Evolutionary conservation across 2,888 invertebrate genomes (phyloP), one percentile per base, ranked within the genome.

Genomic region (Brachypalpus laphriformis): DNA sequence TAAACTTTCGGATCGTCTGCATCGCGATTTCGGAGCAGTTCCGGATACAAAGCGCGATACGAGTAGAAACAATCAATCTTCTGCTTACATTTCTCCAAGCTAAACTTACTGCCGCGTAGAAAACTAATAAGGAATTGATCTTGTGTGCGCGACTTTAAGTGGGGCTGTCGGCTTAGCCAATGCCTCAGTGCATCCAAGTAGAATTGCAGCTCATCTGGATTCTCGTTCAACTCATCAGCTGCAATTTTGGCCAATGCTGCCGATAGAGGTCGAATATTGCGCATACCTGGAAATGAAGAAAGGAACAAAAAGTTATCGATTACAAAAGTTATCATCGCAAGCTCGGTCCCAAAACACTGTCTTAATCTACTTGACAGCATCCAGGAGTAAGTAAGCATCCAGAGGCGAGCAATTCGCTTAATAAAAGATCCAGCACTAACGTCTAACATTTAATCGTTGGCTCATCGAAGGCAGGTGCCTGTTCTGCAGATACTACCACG

Each of bases 21-120:
- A n/a, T 87, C 61, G 1, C 90, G 89, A 42, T 89, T 86, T 65
- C 88, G 91, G 87, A 94, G 93, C 83, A 94, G 92, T 87, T 95
- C 94, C 0, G 94, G 94, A 3, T 93, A 89, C 63, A 93, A 88
- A 0, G 91, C 90, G 87, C 93, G 93, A 71, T 81, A 89, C 7
- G 94, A 94, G 88, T 94, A 94, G 88, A 93, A 94, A 91, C 93
- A 93, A 70, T 94, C 93, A 6, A 94, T 87, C 87, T 94, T 94
- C 75, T 93, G 91, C 87, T 94, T 93, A 22, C 93, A 92, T 16
- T 91, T 89, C 78, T 94, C 93, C 87, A 94, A 88, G 87, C 93
- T 93, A 89, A 92, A 93, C 87, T 92, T 93, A 86, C 92, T 92
- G 45, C 93, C 93, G 42, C 94, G 92, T 57, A 94, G 89, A 88